These are phyloP conservation scores for Tethya wilhelma DNA, from an alignment of 37 sponge, comb jelly and placozoan genomes.

Conservation along the genomic window DNA sequence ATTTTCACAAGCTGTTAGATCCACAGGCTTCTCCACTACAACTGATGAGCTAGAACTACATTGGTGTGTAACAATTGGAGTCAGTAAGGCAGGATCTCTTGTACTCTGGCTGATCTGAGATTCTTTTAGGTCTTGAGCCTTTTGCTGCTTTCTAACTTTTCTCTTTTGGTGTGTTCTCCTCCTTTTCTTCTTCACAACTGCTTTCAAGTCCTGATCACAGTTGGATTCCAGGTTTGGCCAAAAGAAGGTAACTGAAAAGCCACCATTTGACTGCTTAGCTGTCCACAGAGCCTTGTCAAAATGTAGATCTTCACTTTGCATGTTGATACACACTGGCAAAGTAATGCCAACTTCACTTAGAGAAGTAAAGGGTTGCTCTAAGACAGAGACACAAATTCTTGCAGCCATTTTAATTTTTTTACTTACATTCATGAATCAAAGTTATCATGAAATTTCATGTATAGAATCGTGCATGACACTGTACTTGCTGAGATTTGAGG, in stretches of 20 bases:
- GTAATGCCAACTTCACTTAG: conserved; percentile 8
- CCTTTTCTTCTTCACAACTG: neutral
- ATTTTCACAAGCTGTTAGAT: neutral
- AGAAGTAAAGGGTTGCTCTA: neutral
- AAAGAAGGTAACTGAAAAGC: neutral
- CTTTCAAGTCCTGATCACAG: neutral
- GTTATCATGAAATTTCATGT: too few relatives aligned
- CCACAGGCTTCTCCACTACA: neutral
- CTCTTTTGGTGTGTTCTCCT: neutral
- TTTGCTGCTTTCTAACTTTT: neutral
- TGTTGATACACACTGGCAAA: neutral
- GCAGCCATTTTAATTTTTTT: conserved; percentile 13
- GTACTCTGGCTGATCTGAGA: neutral
- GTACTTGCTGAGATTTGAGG: too few relatives aligned
- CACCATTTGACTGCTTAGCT: neutral
- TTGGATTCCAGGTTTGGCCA: neutral
- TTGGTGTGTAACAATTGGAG: neutral
- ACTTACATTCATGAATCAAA: too few relatives aligned
- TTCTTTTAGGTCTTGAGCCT: neutral
- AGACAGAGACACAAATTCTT: conserved; percentile 17
- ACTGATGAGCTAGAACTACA: neutral
- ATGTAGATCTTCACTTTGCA: neutral
- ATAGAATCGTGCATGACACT: too few relatives aligned
- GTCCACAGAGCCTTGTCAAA: conserved; percentile 1
- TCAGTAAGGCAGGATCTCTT: neutral